Evolutionary conservation across 2,797 vertebrate genomes (phyloP).

Genomic region (Oreochromis grahami): DNA sequence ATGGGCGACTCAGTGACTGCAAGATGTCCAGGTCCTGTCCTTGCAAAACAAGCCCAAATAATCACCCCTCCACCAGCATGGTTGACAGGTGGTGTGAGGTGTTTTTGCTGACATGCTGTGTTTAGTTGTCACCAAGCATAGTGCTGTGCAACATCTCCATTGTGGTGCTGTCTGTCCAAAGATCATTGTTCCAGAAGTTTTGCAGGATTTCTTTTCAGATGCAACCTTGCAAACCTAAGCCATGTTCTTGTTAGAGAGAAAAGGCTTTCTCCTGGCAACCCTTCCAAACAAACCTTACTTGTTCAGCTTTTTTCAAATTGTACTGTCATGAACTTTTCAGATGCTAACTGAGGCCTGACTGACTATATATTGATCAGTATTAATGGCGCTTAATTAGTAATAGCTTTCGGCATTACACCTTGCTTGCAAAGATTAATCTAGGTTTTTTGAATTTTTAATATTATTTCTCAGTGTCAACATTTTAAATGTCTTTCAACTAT

Average conservation of each 20-base stretch:
- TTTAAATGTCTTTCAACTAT: background rate
- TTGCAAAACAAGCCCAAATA: background rate
- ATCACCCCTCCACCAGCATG: background rate
- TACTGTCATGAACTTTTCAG: background rate
- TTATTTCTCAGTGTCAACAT: background rate
- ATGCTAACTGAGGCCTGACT: background rate
- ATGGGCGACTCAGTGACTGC: background rate
- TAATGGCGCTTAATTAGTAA: background rate
- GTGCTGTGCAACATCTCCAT: background rate
- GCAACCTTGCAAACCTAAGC: background rate
- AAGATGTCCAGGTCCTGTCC: background rate
- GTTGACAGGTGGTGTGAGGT: background rate
- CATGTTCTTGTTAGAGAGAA: background rate
- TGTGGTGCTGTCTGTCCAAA: background rate
- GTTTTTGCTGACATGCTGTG: background rate
- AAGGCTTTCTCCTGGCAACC: background rate
- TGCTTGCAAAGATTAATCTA: background rate
- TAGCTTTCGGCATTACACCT: background rate
- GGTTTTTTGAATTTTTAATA: background rate
- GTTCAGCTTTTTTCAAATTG: background rate
- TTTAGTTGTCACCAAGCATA: background rate
- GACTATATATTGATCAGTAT: background rate
- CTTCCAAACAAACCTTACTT: background rate
- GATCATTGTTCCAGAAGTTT: background rate
- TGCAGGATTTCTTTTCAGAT: background rate